These are phyloP conservation scores for Pteria penguin DNA, from an alignment of 2,888 invertebrate genomes.

Conservation along the genomic window DNA sequence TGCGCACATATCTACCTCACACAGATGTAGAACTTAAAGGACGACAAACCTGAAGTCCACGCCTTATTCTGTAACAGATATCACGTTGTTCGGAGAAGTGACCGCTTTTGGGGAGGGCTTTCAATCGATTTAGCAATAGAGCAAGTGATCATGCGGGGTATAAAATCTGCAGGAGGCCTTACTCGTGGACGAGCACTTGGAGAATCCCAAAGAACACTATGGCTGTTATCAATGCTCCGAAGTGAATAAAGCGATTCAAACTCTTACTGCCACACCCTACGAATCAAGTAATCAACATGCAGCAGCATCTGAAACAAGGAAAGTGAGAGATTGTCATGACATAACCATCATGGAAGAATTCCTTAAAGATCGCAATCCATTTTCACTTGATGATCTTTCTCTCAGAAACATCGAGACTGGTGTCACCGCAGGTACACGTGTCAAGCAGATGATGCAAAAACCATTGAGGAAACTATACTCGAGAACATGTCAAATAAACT, in stretches of 20 bases:
- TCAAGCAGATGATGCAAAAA: too few species aligned
- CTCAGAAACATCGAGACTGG: conserved; percentile 57
- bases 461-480: too few species aligned
- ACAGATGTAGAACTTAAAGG: conserved; percentile 24
- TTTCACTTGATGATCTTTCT: conserved; percentile 38
- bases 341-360: too few species aligned
- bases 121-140: conserved; percentile 42
- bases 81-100: conserved; percentile 49
- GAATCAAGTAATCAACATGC: conserved; percentile 48
- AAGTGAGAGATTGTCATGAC: too few species aligned
- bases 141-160: conserved; percentile 50
- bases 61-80: conserved; percentile 35
- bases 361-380: conserved; percentile 50
- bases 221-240: conserved; percentile 49
- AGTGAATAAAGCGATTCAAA: conserved; percentile 43
- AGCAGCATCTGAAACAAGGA: conserved; percentile 22
- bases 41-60: conserved; percentile 43
- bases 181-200: conserved; percentile 53
- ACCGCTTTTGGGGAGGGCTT: conserved; percentile 58
- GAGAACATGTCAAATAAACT: too few species aligned
- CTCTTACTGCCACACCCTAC: conserved; percentile 37
- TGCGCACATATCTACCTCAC: conserved; percentile 37
- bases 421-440: conserved; percentile 36
- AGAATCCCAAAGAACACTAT: conserved; percentile 46
- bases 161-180: conserved; percentile 55